phyloP scores from a whole-genome alignment of 2,797 vertebrate genomes.

The Crocidura indochinensis region DNA sequence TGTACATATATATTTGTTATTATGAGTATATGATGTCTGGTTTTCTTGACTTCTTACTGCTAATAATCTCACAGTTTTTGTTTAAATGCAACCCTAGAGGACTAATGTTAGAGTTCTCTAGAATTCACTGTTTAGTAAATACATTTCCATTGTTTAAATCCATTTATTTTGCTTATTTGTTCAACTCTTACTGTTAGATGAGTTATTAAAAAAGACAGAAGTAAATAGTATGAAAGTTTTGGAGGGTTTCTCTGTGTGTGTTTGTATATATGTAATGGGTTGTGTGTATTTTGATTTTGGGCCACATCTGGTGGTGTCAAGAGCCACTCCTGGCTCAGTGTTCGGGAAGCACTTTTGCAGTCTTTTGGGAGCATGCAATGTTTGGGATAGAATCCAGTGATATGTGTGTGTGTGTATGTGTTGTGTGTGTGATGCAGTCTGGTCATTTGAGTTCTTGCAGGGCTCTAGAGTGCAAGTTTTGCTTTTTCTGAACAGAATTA shows the following conservation, averaged over 20 bases:
- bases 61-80: not conserved
- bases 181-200: not conserved
- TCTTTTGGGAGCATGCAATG: too few species aligned
- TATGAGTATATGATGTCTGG: not conserved
- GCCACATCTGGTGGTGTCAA: too few species aligned
- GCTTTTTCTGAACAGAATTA: not conserved
- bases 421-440: too few species aligned
- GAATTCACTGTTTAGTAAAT: not conserved
- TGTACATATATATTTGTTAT: not conserved
- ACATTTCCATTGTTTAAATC: slow-evolving; percentile 10
- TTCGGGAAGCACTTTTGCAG: too few species aligned
- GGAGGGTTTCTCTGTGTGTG: too few species aligned
- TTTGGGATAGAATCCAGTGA: too few species aligned
- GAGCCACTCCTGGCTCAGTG: too few species aligned
- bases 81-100: not conserved
- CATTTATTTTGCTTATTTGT: not conserved
- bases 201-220: not conserved
- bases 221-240: not conserved
- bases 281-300: too few species aligned
- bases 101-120: not conserved
- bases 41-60: slow-evolving; percentile 19
- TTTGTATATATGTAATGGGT: too few species aligned
- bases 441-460: too few species aligned
- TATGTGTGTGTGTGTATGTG: too few species aligned
- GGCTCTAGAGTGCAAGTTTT: too few species aligned